Percentiles rank a stretch among this genome's conserved stretches.
Conservation (phyloP, 2,888 invertebrate species). For the Scrobipalpa costella region DNA sequence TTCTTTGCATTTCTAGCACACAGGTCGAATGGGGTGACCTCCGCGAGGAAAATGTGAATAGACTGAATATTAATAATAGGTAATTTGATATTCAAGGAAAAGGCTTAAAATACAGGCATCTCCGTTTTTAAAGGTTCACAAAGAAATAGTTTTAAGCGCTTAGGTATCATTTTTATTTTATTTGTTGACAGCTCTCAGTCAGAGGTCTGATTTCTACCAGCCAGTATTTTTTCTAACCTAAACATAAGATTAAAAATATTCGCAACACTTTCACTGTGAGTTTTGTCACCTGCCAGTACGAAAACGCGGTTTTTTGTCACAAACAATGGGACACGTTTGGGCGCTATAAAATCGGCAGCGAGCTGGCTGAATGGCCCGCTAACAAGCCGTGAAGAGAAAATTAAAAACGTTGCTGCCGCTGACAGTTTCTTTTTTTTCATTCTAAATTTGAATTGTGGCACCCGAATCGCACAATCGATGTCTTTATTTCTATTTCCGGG, state of each 20-base stretch:
- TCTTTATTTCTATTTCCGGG: constrained; percentile 21
- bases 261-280: constrained; percentile 61
- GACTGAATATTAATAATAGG: neutral
- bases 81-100: too few species aligned
- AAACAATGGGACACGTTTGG: constrained; percentile 59
- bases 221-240: constrained; percentile 5
- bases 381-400: constrained; percentile 60
- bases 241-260: constrained; percentile 41
- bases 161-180: too few species aligned
- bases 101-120: too few species aligned
- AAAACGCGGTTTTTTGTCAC: constrained; percentile 42
- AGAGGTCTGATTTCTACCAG: constrained; percentile 10
- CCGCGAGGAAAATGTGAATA: neutral
- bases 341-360: constrained; percentile 47
- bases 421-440: constrained; percentile 23
- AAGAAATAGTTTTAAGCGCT: too few species aligned
- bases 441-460: constrained; percentile 17
- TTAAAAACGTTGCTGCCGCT: constrained; percentile 43
- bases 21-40: constrained; percentile 16
- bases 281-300: constrained; percentile 49
- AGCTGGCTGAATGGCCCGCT: constrained; percentile 46
- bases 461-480: neutral
- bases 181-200: neutral
- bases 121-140: too few species aligned
- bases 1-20: constrained; percentile 13